Percentiles rank a stretch among this genome's conserved stretches.
phyloP scores from a whole-genome alignment of 2,113 vertebrate genomes.

The Coracopsis vasa region DNA sequence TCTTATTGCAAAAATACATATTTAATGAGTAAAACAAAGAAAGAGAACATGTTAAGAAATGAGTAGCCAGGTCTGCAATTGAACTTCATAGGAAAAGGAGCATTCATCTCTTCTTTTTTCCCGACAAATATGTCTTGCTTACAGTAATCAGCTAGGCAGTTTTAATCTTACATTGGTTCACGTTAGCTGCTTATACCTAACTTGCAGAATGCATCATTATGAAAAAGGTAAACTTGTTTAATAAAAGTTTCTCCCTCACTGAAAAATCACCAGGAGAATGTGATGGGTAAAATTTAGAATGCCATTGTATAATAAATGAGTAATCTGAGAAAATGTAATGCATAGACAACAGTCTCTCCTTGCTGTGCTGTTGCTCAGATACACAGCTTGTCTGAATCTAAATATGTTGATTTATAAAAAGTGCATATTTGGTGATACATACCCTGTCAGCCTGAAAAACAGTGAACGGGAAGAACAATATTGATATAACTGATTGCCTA shows the following conservation, averaged over 20 bases:
- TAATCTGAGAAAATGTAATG: constrained; percentile 50
- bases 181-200: background rate
- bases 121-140: background rate
- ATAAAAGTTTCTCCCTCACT: background rate
- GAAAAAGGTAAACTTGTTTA: background rate
- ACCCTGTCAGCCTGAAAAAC: background rate
- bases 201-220: background rate
- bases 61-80: background rate
- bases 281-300: constrained; percentile 37
- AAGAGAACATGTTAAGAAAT: background rate
- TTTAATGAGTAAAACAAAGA: background rate
- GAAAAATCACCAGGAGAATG: background rate
- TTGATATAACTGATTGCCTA: background rate
- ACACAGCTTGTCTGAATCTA: constrained; percentile 54
- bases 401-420: constrained; percentile 52
- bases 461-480: background rate
- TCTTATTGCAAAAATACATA: background rate
- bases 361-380: constrained; percentile 58
- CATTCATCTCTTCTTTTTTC: background rate
- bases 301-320: constrained; percentile 59
- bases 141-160: background rate
- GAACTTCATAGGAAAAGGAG: background rate
- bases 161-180: background rate
- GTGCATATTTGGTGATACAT: constrained; percentile 17
- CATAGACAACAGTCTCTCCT: constrained; percentile 30